Conservation (phyloP, 2,888 invertebrate genomes). For the Mythimna ferrago region DNA sequence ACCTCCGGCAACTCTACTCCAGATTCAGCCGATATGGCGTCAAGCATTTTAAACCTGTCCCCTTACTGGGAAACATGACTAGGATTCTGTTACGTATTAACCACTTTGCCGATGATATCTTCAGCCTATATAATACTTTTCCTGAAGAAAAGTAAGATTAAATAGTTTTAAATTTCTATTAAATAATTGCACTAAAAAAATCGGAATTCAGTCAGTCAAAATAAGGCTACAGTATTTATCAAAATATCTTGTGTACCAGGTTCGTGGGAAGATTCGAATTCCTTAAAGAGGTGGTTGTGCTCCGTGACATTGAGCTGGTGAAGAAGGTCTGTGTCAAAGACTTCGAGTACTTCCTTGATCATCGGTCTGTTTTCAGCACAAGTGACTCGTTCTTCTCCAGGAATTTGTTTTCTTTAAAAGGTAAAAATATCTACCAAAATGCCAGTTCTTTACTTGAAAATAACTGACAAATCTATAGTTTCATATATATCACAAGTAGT, state of each 20-base stretch:
- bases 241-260: conserved; percentile 67
- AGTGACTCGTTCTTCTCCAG: conserved; percentile 88
- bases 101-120: conserved; percentile 64
- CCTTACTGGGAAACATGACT: conserved; percentile 75
- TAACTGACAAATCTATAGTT: background rate
- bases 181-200: background rate
- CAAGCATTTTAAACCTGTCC: conserved; percentile 69
- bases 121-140: conserved; percentile 68
- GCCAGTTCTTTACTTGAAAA: too few relatives aligned
- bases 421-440: conserved; percentile 59
- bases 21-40: conserved; percentile 71
- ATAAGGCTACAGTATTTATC: background rate
- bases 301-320: conserved; percentile 87
- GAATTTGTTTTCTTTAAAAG: conserved; percentile 84
- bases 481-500: accelerated
- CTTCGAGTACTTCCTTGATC: conserved; percentile 89
- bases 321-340: conserved; percentile 89
- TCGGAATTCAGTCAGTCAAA: background rate
- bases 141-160: conserved; percentile 76
- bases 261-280: conserved; percentile 87
- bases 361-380: conserved; percentile 78
- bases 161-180: background rate
- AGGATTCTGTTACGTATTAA: conserved; percentile 61
- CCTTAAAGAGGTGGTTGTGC: conserved; percentile 75
- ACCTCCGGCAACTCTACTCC: conserved; percentile 69